Base-by-base conservation (phyloP, 1,140 invertebrate species). In the Anastatus disparis region DNA sequence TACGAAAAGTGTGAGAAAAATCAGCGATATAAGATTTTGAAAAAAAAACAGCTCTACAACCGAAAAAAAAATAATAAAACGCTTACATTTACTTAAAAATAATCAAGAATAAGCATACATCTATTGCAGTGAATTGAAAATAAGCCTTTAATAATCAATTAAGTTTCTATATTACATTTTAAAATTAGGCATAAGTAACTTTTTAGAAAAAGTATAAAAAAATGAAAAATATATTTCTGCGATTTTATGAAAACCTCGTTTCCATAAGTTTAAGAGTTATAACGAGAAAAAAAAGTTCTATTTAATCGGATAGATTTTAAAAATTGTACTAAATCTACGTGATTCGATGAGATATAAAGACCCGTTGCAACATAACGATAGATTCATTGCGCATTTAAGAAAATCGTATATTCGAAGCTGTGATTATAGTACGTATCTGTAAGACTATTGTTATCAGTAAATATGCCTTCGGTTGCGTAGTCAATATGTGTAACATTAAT, bases 371-470 rank as follows among this genome's bases (percentile, higher is more conserved):
- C 20, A 48, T 35, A 1, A 15, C 22, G 20, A 38, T 1, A 1
- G 44, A 22, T 38, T 22, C n/a, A 29, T 31, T 24, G 26, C 46
- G 35, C 26, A 12, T 62, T 31, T 53, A 35, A 58, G 29, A 67
- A 58, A 48, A 53, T 1, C 4, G 31, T 35, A 35, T 35, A 35
- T 12, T 48, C 29, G 24, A 64, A 64, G 52, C 40, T 15, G 26
- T 62, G 42, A 65, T 64, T 71, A 65, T 48, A 71, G 62, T 65
- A 65, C 61, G 56, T 65, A 50, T 50, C 2, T 31, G 55, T 71
- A 65, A 71, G 62, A 71, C 62, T 71, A 71, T 71, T 58, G 69
- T 65, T 65, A 71, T 65, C 24, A 31, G 52, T 64, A 70, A 70
- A 59, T 70, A 70, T 70, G 59, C 52, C 52, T 70, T 58, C 38